These are phyloP conservation scores for Lucilia sericata DNA, from an alignment of 1,140 invertebrate genomes.

Conservation along the genomic window DNA sequence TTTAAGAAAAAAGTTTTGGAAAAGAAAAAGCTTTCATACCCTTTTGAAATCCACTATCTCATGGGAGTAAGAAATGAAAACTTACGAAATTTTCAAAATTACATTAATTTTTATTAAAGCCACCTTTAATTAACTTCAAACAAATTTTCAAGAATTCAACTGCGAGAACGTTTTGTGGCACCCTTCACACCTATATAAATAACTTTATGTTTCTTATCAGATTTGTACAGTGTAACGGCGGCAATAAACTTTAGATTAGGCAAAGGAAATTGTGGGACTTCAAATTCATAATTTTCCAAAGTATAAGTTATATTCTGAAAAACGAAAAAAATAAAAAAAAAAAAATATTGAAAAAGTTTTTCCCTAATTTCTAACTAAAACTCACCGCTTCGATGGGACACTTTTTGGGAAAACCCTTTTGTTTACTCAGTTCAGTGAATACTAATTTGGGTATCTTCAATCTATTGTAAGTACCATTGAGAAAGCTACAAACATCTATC, in stretches of 20 bases:
- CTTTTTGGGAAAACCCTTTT: not conserved
- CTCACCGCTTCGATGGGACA: constrained; percentile 10
- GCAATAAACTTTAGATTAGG: constrained; percentile 18
- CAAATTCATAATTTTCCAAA: not conserved
- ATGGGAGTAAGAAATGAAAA: no score
- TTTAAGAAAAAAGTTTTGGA: no score
- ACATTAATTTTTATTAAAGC: no score
- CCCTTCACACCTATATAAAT: not conserved
- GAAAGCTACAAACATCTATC: not conserved
- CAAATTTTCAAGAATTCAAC: no score
- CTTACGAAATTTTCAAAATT: no score
- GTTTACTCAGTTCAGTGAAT: not conserved
- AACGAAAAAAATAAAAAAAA: not conserved
- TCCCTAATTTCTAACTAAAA: not conserved
- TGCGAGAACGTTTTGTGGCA: not conserved
- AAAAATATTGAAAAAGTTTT: no score
- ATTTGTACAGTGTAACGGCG: not conserved
- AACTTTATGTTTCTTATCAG: not conserved
- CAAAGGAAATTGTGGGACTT: not conserved
- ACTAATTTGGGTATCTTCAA: not conserved
- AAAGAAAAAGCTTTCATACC: no score
- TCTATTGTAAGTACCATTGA: not conserved
- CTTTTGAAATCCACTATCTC: no score
- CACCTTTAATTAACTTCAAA: no score
- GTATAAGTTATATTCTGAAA: not conserved